phyloP scores from a whole-genome alignment of 2,888 invertebrate genomes.

The Melipona beecheii region DNA sequence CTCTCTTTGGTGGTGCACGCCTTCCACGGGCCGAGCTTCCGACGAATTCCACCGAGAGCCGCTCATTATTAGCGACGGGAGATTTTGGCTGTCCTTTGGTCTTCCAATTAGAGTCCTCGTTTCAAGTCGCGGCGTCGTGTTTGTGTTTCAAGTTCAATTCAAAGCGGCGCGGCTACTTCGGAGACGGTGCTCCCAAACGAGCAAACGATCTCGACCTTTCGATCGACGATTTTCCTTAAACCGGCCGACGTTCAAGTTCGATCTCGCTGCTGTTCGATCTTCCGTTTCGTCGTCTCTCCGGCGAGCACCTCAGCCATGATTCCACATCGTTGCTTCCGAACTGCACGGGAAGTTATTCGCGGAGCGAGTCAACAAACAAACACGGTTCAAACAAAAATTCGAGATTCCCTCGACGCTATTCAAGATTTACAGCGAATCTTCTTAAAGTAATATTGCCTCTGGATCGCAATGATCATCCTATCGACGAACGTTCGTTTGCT shows the following conservation, averaged over 20 bases:
- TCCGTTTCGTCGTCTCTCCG: neutral
- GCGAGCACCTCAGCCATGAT: conserved; percentile 1
- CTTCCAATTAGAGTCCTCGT: neutral
- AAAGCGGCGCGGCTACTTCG: neutral
- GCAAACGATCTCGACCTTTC: neutral
- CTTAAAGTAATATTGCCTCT: conserved; percentile 46
- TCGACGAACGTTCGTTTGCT: conserved; percentile 7
- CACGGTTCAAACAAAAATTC: neutral
- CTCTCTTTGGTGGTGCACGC: conserved; percentile 39
- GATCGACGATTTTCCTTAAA: neutral
- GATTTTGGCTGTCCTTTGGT: neutral
- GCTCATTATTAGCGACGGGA: conserved; percentile 29
- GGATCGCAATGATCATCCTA: conserved; percentile 39
- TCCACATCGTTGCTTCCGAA: neutral
- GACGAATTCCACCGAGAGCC: conserved; percentile 17
- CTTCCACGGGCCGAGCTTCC: conserved; percentile 29
- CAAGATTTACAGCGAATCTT: conserved; percentile 49
- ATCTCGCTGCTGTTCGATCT: neutral
- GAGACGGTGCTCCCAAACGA: neutral
- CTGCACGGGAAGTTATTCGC: no score
- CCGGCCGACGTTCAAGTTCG: neutral
- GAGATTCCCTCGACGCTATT: neutral
- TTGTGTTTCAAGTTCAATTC: conserved; percentile 20
- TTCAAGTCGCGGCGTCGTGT: neutral
- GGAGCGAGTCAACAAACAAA: no score